Percentiles rank a stretch among this genome's conserved stretches.
Conservation (phyloP, 1,140 invertebrate species). For the Caenorhabditis inopinata region DNA sequence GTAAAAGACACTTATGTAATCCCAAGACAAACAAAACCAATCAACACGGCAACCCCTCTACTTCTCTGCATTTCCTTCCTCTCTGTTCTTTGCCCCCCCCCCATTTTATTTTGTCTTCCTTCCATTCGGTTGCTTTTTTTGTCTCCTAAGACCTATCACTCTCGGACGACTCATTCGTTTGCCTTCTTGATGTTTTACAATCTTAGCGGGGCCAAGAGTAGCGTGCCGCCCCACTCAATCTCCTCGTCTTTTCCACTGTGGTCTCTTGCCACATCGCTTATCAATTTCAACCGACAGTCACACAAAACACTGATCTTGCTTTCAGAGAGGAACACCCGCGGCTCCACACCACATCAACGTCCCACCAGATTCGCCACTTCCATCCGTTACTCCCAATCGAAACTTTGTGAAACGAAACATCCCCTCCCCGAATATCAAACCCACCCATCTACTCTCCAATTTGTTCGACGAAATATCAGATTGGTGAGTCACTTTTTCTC, state of each 20-base stretch:
- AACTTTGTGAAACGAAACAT: slow-evolving; percentile 22
- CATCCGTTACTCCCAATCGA: slow-evolving; percentile 22
- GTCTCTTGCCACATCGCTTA: not conserved
- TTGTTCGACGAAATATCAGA: slow-evolving; percentile 22
- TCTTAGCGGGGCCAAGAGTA: not conserved
- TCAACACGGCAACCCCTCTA: not conserved
- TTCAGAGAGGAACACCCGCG: slow-evolving; percentile 1
- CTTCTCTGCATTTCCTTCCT: not conserved
- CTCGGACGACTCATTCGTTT: slow-evolving; percentile 15
- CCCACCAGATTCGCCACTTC: slow-evolving; percentile 1
- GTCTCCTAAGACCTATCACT: not conserved
- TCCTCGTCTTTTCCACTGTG: not conserved
- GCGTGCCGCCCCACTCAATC: not conserved
- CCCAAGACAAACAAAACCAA: slow-evolving; percentile 26
- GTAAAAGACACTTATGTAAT: slow-evolving; percentile 34
- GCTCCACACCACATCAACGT: not conserved
- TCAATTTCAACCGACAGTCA: slow-evolving; percentile 1
- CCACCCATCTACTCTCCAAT: not conserved
- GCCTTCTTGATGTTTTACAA: slow-evolving; percentile 32
- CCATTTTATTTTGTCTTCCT: not conserved
- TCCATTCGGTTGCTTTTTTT: not conserved
- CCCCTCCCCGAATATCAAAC: not conserved
- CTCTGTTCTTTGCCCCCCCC: not conserved
- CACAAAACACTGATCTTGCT: not conserved
- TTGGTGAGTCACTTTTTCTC: not conserved